phyloP scores from a whole-genome alignment of 2,113 vertebrate species.

The Neotoma lepida region DNA sequence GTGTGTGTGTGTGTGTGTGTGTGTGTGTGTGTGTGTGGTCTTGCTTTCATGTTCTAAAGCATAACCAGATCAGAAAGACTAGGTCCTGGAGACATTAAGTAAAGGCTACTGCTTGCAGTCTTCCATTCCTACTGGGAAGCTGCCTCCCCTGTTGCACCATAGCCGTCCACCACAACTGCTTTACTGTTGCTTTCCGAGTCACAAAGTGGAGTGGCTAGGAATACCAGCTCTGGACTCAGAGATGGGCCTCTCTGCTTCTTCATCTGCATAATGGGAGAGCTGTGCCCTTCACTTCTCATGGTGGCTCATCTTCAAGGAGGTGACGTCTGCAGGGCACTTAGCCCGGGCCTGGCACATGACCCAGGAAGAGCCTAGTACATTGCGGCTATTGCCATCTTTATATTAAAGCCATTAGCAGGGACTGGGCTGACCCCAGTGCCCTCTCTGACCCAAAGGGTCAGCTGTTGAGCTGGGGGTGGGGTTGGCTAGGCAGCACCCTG shows the following conservation, averaged over 20 bases:
- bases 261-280: not conserved
- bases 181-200: not conserved
- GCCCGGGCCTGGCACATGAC: not conserved
- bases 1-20: not conserved
- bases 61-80: not conserved
- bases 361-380: not conserved
- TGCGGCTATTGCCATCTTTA: not conserved
- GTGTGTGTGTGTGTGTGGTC: not conserved
- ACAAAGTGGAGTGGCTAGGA: not conserved
- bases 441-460: not conserved
- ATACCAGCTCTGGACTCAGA: not conserved
- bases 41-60: not conserved
- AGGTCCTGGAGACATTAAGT: not conserved
- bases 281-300: not conserved
- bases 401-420: not conserved
- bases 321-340: not conserved
- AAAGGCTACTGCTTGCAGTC: not conserved
- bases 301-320: not conserved
- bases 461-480: not conserved
- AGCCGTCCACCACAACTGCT: too few species aligned
- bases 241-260: not conserved
- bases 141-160: fast-evolving
- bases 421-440: not conserved
- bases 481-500: not conserved
- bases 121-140: not conserved